Evolutionary conservation across 2,888 invertebrate genomes (phyloP).

Genomic region (Helobdella robusta): DNA sequence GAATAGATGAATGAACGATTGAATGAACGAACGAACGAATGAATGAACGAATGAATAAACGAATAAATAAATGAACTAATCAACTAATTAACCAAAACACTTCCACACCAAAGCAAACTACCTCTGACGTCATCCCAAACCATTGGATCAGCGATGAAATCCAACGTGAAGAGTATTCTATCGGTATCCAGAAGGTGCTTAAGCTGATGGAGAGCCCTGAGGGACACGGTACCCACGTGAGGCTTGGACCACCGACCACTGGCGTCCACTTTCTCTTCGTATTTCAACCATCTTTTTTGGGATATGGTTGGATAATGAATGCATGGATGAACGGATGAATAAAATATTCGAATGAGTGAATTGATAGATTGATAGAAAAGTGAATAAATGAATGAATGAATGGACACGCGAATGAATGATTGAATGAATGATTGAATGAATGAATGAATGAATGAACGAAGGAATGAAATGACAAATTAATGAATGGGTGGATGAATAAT

Average conservation of each 20-base stretch:
- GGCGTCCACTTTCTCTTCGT: constrained; percentile 79
- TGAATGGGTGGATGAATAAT: too few relatives aligned
- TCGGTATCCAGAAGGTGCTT: constrained; percentile 1
- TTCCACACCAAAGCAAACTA: neutral
- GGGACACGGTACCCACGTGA: constrained; percentile 55
- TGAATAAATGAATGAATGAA: neutral
- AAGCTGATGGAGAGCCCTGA: constrained; percentile 10
- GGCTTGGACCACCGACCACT: constrained; percentile 95
- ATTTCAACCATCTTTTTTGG: constrained; percentile 55
- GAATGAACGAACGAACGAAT: too few relatives aligned
- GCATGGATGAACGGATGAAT: too few relatives aligned
- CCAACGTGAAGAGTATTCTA: constrained; percentile 8
- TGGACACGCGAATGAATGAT: neutral
- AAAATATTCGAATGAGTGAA: neutral
- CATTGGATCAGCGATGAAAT: neutral
- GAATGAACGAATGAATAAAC: too few relatives aligned
- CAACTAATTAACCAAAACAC: neutral
- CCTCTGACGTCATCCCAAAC: constrained; percentile 1
- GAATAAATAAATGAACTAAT: too few relatives aligned
- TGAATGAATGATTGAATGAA: neutral
- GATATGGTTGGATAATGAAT: too few relatives aligned
- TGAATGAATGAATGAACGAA: neutral
- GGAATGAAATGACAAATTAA: neutral
- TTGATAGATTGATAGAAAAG: neutral
- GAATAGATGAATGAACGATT: too few relatives aligned